Evolutionary conservation across 2,888 invertebrate species (phyloP), one percentile per base, ranked within the genome.

Genomic region (Rotaria magnacalcarata): DNA sequence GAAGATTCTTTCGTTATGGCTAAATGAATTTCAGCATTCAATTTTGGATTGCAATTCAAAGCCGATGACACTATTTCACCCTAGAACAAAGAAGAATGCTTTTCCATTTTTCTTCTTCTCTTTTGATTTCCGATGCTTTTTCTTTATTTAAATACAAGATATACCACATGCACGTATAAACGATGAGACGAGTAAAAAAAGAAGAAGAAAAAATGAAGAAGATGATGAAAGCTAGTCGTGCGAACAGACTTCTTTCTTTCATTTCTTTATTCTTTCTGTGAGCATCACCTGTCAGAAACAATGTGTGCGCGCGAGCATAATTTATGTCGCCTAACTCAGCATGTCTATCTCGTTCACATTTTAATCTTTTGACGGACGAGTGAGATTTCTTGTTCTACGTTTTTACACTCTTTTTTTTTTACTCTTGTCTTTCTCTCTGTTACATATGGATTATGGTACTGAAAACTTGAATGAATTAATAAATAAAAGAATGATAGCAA

Each of bases 311-410:
- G 34, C 34, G 67, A 67, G 34, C 34, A 67, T 67, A 67, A 67
- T 67, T 34, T 67, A 34, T 67, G 67, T 67, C 67, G 67, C 34
- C 27, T 67, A 27, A 19, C 67, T 34, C 67, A 34, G 67, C 67
- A 67, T 7, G 67, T 67, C 34, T 34, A 14, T 67, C 14, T 67
- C 16, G 19, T 34, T 67, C 67, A 67, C 34, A 34, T 34, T 67
- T 67, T 67, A 67, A 67, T 67, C 67, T 67, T 41, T 67, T 67
- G 67, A 67, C 67, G 34, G 67, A 67, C 67, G 27, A 67, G 67
- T 34, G 34, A 67, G 34, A 67, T 67, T 16, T 67, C 67, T 67
- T 67, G 27, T 41, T 16, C 16, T 67, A 34, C 34, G n/a, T 34
- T 67, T 67, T 27, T 27, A 34, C 67, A 34, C 16, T 19, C 16